Conservation (phyloP, 2,888 invertebrate species). For the Argynnis bischoffii region DNA sequence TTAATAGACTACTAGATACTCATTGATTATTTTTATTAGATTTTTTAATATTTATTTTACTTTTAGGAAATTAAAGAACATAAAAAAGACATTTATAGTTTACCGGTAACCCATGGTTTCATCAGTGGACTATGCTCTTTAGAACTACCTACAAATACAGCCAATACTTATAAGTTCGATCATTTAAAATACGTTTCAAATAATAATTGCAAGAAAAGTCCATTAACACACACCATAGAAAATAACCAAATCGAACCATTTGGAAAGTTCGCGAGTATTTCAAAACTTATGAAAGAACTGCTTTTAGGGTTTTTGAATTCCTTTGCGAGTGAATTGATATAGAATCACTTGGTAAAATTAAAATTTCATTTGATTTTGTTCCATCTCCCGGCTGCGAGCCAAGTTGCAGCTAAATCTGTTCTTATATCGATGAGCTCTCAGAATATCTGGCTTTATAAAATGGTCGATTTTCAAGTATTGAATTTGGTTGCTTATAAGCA, state of each 20-base stretch:
- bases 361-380: slow-evolving; percentile 38
- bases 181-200: neutral
- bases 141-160: neutral
- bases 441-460: slow-evolving; percentile 7
- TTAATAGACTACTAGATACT: too few species aligned
- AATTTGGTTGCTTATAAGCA: neutral
- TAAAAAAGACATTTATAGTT: too few species aligned
- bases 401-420: slow-evolving; percentile 25
- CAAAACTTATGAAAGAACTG: slow-evolving; percentile 34
- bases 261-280: slow-evolving; percentile 37
- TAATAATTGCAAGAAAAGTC: slow-evolving; percentile 35
- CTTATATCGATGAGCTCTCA: slow-evolving; percentile 4
- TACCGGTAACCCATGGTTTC: too few species aligned
- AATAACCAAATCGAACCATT: slow-evolving; percentile 35
- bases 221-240: slow-evolving; percentile 41
- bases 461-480: neutral
- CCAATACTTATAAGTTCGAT: neutral
- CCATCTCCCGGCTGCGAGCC: slow-evolving; percentile 25
- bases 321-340: slow-evolving; percentile 39
- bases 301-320: slow-evolving; percentile 39
- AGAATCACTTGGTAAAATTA: slow-evolving; percentile 40
- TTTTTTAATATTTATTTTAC: too few species aligned
- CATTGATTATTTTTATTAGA: too few species aligned
- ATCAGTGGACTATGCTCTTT: neutral
- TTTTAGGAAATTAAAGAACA: too few species aligned